phyloP scores from a whole-genome alignment of 2,113 vertebrate genomes.

The Sialia sialis region DNA sequence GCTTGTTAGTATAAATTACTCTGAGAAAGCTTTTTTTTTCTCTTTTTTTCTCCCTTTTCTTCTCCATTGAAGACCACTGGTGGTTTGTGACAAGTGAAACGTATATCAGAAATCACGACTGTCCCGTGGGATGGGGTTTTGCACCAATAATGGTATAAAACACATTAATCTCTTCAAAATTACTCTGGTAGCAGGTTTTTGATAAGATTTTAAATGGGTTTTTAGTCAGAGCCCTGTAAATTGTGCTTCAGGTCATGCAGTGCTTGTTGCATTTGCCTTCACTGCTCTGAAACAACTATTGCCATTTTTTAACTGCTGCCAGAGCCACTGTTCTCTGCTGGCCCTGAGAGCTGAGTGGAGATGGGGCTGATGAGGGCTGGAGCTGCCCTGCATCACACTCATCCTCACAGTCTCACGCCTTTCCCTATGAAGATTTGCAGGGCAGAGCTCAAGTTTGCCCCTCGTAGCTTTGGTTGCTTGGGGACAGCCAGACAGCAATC shows the following conservation, averaged over 20 bases:
- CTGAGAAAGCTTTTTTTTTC: neutral
- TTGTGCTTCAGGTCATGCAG: neutral
- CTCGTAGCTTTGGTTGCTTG: neutral
- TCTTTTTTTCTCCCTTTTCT: neutral
- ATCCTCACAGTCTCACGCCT: neutral
- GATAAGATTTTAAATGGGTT: neutral
- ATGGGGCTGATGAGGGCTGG: neutral
- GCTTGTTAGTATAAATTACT: neutral
- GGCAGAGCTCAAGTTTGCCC: neutral
- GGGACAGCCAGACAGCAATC: fast-evolving
- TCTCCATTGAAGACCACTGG: neutral
- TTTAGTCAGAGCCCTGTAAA: neutral
- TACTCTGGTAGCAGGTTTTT: neutral
- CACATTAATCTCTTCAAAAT: neutral
- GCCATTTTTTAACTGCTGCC: neutral
- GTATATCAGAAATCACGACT: neutral
- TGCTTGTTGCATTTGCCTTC: neutral
- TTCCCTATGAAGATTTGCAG: fast-evolving
- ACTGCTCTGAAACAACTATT: neutral
- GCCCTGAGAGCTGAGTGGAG: neutral
- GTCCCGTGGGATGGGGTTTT: neutral
- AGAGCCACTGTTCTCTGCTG: neutral
- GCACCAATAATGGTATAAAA: neutral
- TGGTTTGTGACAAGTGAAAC: neutral
- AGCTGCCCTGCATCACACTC: neutral